Evolutionary conservation across 2,113 vertebrate species (phyloP).

Genomic region (Lamprotornis superbus): DNA sequence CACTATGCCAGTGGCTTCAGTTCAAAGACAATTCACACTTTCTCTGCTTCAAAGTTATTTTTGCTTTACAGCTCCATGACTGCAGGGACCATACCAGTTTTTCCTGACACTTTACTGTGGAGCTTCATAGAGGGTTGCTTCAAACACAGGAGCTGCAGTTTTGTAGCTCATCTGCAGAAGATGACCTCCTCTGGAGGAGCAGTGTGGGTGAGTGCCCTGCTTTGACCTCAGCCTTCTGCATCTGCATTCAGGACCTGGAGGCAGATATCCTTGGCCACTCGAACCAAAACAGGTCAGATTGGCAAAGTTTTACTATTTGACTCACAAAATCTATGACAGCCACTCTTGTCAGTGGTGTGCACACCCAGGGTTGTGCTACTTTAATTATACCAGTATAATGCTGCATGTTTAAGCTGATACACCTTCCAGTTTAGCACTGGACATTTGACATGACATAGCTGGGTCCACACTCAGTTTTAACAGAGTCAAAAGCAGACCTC

Average conservation of each 20-base stretch:
- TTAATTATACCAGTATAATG: background rate
- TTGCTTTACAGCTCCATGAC: background rate
- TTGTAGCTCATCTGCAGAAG: background rate
- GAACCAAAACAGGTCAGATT: background rate
- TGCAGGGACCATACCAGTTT: background rate
- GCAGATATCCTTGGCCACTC: background rate
- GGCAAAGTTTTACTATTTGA: background rate
- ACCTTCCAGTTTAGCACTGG: background rate
- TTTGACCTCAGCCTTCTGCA: background rate
- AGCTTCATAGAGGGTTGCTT: background rate
- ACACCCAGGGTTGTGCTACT: background rate
- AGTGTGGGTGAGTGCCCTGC: accelerated
- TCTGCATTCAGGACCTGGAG: background rate
- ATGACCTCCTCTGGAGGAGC: background rate
- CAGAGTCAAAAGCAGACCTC: background rate
- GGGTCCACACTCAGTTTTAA: background rate
- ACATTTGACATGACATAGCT: background rate
- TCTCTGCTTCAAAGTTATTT: background rate
- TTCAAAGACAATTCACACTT: background rate
- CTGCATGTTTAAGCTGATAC: background rate
- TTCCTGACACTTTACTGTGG: background rate
- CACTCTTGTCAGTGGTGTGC: background rate
- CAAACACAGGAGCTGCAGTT: background rate
- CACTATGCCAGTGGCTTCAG: background rate
- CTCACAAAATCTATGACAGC: background rate